These are phyloP conservation scores for Nibea coibor DNA, from an alignment of 2,113 vertebrate genomes.

Conservation along the genomic window DNA sequence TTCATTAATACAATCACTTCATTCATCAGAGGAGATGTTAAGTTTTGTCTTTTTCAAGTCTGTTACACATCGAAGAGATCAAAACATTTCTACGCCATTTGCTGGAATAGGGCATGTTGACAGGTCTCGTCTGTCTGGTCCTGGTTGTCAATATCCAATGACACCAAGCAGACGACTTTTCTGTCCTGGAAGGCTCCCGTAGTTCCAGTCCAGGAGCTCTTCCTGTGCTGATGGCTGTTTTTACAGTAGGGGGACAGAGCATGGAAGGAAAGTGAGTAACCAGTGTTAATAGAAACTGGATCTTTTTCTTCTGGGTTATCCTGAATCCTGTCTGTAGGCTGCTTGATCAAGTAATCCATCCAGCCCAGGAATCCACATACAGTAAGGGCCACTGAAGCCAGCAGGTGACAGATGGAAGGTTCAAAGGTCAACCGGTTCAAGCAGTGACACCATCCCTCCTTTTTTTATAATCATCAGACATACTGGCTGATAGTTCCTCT, in stretches of 20 bases:
- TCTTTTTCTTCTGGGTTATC: slow-evolving; percentile 40
- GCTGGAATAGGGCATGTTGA: slow-evolving; percentile 29
- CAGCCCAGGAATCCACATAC: slow-evolving; percentile 34
- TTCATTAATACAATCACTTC: slow-evolving; percentile 57
- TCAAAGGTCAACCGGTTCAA: slow-evolving; percentile 54
- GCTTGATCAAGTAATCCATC: slow-evolving; percentile 39
- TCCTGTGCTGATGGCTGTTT: slow-evolving; percentile 10
- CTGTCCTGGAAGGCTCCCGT: slow-evolving; percentile 35
- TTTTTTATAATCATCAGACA: slow-evolving; percentile 12
- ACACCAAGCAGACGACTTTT: slow-evolving; percentile 16
- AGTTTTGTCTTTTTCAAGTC: slow-evolving; percentile 28
- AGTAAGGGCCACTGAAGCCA: not conserved
- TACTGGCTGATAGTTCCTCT: slow-evolving; percentile 6
- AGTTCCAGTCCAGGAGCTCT: slow-evolving; percentile 37
- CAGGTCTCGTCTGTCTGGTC: slow-evolving; percentile 13
- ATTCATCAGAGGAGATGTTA: slow-evolving; percentile 25
- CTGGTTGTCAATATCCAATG: slow-evolving; percentile 7
- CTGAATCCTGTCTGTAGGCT: slow-evolving; percentile 19
- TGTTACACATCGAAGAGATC: slow-evolving; percentile 8
- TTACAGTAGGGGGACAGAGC: slow-evolving; percentile 31
- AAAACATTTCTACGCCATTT: slow-evolving; percentile 30
- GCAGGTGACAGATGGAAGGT: slow-evolving; percentile 1
- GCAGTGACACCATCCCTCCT: slow-evolving; percentile 33
- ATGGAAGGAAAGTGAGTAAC: slow-evolving; percentile 35
- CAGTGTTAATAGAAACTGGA: slow-evolving; percentile 38